Conservation (phyloP, 2,888 invertebrate genomes). For the Pimpla rufipes region DNA sequence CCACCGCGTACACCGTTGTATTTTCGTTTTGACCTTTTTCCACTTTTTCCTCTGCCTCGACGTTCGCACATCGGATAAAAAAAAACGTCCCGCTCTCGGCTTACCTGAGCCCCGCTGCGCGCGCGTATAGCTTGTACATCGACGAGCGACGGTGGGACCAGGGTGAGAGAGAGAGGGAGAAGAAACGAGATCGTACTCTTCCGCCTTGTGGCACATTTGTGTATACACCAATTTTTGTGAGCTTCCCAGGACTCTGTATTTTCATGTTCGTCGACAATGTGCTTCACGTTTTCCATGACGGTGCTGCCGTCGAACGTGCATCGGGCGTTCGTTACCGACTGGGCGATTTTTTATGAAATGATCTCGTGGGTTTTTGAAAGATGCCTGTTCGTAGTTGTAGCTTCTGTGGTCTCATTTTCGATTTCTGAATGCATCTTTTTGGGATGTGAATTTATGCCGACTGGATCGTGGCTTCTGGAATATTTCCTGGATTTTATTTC, state of each 20-base stretch:
- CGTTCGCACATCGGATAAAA: constrained; percentile 33
- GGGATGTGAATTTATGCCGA: too few relatives aligned
- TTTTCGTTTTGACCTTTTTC: constrained; percentile 38
- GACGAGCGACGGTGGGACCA: not conserved
- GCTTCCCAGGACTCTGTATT: not conserved
- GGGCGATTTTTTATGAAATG: too few relatives aligned
- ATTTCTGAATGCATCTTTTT: too few relatives aligned
- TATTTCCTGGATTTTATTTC: too few relatives aligned
- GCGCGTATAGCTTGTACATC: constrained; percentile 2
- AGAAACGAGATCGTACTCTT: constrained; percentile 13
- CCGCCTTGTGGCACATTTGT: constrained; percentile 32
- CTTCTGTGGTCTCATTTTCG: too few relatives aligned
- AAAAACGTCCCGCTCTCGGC: constrained; percentile 5
- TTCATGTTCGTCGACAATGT: constrained; percentile 12
- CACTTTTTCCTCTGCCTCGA: constrained; percentile 16
- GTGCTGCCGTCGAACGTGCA: too few relatives aligned
- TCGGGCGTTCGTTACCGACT: too few relatives aligned
- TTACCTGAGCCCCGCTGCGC: constrained; percentile 1
- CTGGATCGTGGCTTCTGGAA: too few relatives aligned
- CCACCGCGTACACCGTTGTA: not conserved
- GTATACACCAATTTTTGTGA: constrained; percentile 25
- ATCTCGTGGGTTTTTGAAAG: too few relatives aligned
- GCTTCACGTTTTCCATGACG: not conserved
- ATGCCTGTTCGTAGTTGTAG: too few relatives aligned
- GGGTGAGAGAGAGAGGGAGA: not conserved